These are phyloP conservation scores for Isoperla grammatica DNA, from an alignment of 2,888 invertebrate species.

Conservation along the genomic window DNA sequence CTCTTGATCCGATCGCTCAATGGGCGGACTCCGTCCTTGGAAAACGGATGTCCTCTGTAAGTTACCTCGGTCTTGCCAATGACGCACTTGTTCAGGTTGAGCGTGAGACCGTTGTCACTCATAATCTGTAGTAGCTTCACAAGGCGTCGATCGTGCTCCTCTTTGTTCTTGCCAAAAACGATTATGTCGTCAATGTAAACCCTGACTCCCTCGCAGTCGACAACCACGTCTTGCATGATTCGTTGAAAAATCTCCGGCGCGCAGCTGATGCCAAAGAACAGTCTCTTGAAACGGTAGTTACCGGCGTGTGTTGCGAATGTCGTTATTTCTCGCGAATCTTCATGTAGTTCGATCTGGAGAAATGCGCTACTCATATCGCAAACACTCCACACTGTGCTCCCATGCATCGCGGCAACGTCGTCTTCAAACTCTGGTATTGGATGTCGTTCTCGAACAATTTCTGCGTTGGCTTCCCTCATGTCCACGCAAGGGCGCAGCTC, in stretches of 20 bases:
- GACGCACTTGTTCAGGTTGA: slow-evolving; percentile 1
- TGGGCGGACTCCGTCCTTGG: not conserved
- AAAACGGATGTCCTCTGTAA: not conserved
- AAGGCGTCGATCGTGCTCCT: not conserved
- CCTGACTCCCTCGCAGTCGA: slow-evolving; percentile 37
- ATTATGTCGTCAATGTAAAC: not conserved
- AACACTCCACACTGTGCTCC: not conserved
- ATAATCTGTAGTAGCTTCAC: not conserved
- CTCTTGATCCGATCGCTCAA: slow-evolving; percentile 31
- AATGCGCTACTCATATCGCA: not conserved
- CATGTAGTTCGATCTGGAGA: not conserved
- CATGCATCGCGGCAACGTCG: not conserved
- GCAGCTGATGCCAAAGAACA: not conserved
- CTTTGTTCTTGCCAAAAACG: not conserved
- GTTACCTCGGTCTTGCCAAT: not conserved
- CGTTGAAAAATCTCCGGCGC: not conserved
- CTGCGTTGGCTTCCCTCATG: slow-evolving; percentile 31
- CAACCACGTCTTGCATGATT: slow-evolving; percentile 37
- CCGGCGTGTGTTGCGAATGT: not conserved
- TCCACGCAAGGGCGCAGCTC: slow-evolving; percentile 35
- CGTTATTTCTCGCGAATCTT: not conserved
- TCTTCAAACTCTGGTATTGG: slow-evolving; percentile 2
- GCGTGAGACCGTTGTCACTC: not conserved
- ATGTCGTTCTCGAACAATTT: slow-evolving; percentile 28
- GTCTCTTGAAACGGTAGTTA: not conserved